Base-by-base conservation (phyloP, 1,140 invertebrate species). In the Microplitis demolitor region DNA sequence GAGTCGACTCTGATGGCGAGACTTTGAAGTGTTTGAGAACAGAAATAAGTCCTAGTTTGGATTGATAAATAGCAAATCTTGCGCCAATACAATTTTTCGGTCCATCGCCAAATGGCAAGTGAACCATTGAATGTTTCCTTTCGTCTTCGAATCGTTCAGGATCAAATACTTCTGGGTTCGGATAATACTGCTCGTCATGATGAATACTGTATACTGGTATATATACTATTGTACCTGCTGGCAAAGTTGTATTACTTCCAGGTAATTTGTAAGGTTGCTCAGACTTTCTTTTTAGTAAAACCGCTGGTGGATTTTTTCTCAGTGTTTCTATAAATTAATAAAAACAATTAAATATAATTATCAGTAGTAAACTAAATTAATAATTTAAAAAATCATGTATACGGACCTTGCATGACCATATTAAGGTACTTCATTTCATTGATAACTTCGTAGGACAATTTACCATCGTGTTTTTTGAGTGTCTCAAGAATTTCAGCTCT, bases 21-120 rank as follows among this genome's bases (percentile, higher is more conserved):
- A 73, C 58, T 34, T 16, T 62, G 31, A 69, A 74, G 16, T 74
- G 62, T 54, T 72, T 72, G 4, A 73, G 37, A 33, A 69, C 11
- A 24, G 68, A 61, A 5, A 73, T 69, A 5, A 73, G 8, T 1
- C 50, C 72, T 14, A 73, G 54, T 69, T 69, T 69, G 3, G 62
- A 53, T 66, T 73, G 66, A 39, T 64, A 73, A 54, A 35, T 50
- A 6, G 24, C 66, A 39, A 73, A 73, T 58, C 72, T 63, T 11
- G 31, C 62, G 66, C 75, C 77, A 45, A 83, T 79, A 58, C 78
- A 85, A 73, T 79, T 82, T 74, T 89, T 80, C 2, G 86, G 84
- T 4, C 89, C 90, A 39, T 87, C 85, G n/a, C 89, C 89, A 79
- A 91, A 91, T 3, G 91, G 90, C 14, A 91, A 79, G 78, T 86